phyloP scores from a whole-genome alignment of 2,113 vertebrate genomes.

The Isichthys henryi region DNA sequence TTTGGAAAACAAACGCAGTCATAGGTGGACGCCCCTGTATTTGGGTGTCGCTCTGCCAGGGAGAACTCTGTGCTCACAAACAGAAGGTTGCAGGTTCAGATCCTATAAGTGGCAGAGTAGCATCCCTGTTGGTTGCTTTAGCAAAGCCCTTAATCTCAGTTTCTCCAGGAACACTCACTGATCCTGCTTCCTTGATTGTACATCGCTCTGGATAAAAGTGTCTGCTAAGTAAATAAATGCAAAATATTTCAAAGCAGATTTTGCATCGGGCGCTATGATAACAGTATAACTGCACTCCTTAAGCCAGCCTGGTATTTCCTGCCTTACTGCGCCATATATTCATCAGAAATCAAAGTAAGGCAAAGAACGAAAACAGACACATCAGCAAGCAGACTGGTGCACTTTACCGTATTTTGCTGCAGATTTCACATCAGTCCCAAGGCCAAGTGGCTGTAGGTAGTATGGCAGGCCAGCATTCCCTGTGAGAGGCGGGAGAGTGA shows the following conservation, averaged over 20 bases:
- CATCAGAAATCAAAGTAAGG: not conserved
- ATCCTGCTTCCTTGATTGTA: not conserved
- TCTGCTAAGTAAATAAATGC: not conserved
- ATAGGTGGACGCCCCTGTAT: not conserved
- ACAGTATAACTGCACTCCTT: conserved; percentile 34
- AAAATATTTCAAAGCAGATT: conserved; percentile 16
- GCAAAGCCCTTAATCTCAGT: not conserved
- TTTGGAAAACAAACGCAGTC: not conserved
- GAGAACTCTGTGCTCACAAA: not conserved
- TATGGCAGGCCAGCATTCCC: conserved; percentile 49
- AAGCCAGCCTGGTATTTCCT: conserved; percentile 37
- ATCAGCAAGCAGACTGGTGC: not conserved
- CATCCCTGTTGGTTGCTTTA: not conserved
- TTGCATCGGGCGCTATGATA: conserved; percentile 38
- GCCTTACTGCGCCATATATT: not conserved
- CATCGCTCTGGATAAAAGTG: not conserved
- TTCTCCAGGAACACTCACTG: not conserved
- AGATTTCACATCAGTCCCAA: conserved; percentile 36
- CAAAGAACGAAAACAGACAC: not conserved
- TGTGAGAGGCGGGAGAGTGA: conserved; percentile 12
- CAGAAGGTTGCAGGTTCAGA: not conserved
- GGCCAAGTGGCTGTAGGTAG: conserved; percentile 43
- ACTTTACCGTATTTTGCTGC: conserved; percentile 40
- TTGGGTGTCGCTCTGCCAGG: not conserved
- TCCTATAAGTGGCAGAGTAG: not conserved